Base-by-base conservation (phyloP, 1,140 invertebrate species). In the Lutraria rhynchaena region DNA sequence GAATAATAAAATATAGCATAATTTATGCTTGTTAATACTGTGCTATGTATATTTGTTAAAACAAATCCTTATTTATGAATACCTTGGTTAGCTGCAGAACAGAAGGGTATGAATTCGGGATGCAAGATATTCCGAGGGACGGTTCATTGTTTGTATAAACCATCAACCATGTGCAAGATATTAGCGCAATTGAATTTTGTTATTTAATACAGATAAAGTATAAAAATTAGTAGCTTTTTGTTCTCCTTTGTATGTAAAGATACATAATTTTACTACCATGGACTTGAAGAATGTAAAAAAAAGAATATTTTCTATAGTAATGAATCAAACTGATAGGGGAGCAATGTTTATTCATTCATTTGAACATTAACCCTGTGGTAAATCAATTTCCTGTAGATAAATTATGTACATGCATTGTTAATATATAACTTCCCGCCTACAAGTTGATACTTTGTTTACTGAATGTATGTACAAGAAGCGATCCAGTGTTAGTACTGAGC, bases 131-230 rank as follows among this genome's bases (percentile, higher is more conserved):
- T 35, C 60, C 37, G 60, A 22, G 35, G 60, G 60, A 44, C 4
- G 60, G 70, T 74, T 74, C 70, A 74, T 74, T 74, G 35, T 63
- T 63, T 63, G 60, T 63, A 63, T 78, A 55, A 55, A 55, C 58
- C 61, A 67, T 78, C 46, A 67, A 67, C 60, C 75, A 78, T 78
- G 75, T 78, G 75, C 37, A 61, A 78, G 75, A 78, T 78, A 78
- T 78, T 78, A 67, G 75, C 75, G 75, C 75, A 65, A 78, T 67
- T 71, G 37, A 61, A 63, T 81, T 81, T 76, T 70, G 51, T 70
- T 81, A 81, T 82, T 82, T 73, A 73, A 55, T 74, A 74, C 51
- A 74, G 55, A 74, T 74, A 57, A 57, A 74, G 55, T 9, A 44
- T 63, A 63, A 3, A 63, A 63, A 63, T 35, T 24, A 3, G 33